These are phyloP conservation scores for Cheilosia scutellata DNA, from an alignment of 2,888 invertebrate genomes.

Conservation along the genomic window DNA sequence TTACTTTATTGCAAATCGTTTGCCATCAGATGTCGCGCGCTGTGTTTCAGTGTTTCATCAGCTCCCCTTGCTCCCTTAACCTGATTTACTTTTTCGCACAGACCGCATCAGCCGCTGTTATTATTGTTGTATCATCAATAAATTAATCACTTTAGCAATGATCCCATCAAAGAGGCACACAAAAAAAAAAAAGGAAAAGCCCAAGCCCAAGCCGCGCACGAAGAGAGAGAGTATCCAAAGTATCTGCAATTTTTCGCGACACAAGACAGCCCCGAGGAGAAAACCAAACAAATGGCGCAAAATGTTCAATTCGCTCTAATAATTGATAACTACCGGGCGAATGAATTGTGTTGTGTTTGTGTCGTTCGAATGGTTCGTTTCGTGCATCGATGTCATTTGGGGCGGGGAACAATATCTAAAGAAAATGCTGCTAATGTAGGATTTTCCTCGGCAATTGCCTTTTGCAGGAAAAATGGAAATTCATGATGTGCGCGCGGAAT, in stretches of 20 bases:
- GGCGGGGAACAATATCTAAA: background rate
- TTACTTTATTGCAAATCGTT: constrained; percentile 59
- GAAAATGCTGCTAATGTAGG: constrained; percentile 8
- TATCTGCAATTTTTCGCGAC: background rate
- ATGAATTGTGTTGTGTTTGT: constrained; percentile 39
- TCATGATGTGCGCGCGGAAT: constrained; percentile 12
- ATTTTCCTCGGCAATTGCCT: constrained; percentile 21
- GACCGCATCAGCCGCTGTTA: constrained; percentile 4
- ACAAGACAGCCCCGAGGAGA: constrained; percentile 4
- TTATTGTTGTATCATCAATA: constrained; percentile 49
- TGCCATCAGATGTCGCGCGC: constrained; percentile 29
- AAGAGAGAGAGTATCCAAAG: background rate
- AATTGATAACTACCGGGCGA: constrained; percentile 63
- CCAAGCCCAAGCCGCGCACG: background rate
- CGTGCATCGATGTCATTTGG: constrained; percentile 30
- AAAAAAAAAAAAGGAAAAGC: background rate
- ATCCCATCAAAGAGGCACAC: constrained; percentile 16
- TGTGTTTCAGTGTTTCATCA: background rate
- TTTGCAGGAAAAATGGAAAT: constrained; percentile 26
- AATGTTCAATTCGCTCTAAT: constrained; percentile 62
- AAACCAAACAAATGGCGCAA: constrained; percentile 56
- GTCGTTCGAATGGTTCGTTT: constrained; percentile 22
- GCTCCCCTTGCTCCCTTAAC: constrained; percentile 46
- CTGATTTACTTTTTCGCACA: constrained; percentile 52
- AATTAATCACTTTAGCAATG: constrained; percentile 57